These are phyloP conservation scores for Chaetodon trifasciatus DNA, from an alignment of 2,797 vertebrate species.

Conservation along the genomic window DNA sequence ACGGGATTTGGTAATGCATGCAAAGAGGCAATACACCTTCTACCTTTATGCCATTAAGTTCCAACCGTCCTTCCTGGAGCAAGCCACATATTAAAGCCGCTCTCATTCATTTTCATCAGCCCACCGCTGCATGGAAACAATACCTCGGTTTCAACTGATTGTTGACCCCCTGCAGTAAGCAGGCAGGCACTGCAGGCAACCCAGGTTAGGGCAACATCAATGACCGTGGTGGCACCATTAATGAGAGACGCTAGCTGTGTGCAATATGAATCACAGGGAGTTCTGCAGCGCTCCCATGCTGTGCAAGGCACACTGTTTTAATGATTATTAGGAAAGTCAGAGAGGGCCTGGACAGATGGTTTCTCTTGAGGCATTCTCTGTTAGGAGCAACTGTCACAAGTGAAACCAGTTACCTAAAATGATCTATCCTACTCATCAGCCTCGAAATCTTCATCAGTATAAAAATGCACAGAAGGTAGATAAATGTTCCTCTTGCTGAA, in stretches of 20 bases:
- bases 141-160: constrained; percentile 60
- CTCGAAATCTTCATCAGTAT: constrained; percentile 25
- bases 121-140: constrained; percentile 23
- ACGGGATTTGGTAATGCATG: constrained; percentile 39
- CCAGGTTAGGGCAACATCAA: constrained; percentile 57
- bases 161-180: constrained; percentile 63
- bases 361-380: constrained; percentile 73
- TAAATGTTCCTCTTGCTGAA: constrained; percentile 24
- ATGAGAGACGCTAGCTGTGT: constrained; percentile 70
- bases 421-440: constrained; percentile 36
- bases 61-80: constrained; percentile 20
- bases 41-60: constrained; percentile 31
- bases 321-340: constrained; percentile 71
- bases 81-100: constrained; percentile 41
- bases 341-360: constrained; percentile 70
- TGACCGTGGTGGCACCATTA: constrained; percentile 64
- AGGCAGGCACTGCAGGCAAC: constrained; percentile 53
- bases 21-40: constrained; percentile 27
- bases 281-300: constrained; percentile 44
- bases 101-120: constrained; percentile 59
- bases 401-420: constrained; percentile 68
- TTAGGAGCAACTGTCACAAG: constrained; percentile 72
- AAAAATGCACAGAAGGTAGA: constrained; percentile 27
- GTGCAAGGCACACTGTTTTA: constrained; percentile 58
- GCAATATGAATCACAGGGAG: constrained; percentile 71